Evolutionary conservation across 2,113 vertebrate genomes (phyloP).

Genomic region (Haliaeetus leucogaster): DNA sequence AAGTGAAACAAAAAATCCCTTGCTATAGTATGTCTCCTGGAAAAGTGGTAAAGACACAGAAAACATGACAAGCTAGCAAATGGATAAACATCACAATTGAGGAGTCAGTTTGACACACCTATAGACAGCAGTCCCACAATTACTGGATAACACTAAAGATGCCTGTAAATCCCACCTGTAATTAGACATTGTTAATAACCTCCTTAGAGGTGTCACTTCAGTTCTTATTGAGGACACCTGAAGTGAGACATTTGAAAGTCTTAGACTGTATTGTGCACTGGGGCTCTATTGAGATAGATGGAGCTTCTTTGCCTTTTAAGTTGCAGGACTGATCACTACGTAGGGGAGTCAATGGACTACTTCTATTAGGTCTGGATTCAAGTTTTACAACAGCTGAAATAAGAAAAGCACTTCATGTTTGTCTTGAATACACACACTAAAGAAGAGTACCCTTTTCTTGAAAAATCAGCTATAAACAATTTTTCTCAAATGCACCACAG

Average conservation of each 20-base stretch:
- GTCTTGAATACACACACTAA: not conserved
- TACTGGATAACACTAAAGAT: not conserved
- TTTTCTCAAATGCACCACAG: not conserved
- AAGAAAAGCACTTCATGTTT: not conserved
- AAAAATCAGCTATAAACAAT: not conserved
- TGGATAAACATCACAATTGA: not conserved
- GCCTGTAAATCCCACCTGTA: not conserved
- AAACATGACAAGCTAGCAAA: not conserved
- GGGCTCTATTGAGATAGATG: not conserved
- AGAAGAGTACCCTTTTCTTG: not conserved
- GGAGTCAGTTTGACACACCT: not conserved
- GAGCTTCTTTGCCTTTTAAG: not conserved
- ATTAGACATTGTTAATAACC: not conserved
- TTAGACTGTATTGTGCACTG: not conserved
- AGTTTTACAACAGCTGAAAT: not conserved
- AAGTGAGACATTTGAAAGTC: not conserved
- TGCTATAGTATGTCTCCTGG: not conserved
- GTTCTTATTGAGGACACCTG: not conserved
- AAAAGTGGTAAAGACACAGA: not conserved
- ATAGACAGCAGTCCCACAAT: not conserved
- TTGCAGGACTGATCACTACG: not conserved
- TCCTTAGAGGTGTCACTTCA: not conserved
- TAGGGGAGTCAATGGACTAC: not conserved
- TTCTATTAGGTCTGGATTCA: not conserved
- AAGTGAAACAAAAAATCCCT: not conserved